Evolutionary conservation across 2,888 invertebrate genomes (phyloP), one percentile per base, ranked within the genome.

Genomic region (Epirrita christyi): DNA sequence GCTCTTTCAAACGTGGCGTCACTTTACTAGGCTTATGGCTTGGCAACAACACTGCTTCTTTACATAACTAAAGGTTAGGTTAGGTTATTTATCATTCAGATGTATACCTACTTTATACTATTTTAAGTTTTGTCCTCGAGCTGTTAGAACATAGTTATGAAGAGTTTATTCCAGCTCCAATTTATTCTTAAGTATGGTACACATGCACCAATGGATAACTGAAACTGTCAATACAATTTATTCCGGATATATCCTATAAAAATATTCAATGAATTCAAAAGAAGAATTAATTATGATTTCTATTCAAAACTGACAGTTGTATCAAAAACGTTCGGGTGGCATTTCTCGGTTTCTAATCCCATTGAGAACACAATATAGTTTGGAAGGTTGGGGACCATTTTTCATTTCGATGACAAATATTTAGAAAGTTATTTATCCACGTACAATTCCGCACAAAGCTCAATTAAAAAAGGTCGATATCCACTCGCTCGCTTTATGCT

Each of bases 391-490:
- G 69, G 75, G 73, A 77, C 84, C 86, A 89, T 91, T 88, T 88
- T 89, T 90, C 90, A 91, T 88, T 84, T 83, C 75, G 82, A 88
- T 81, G 88, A 86, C 89, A 90, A 91, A 91, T 90, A 89, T 91
- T 91, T 88, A 85, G 90, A 91, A 90, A 88, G 88, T 83, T 89
- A 88, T 91, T 89, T 88, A 84, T 86, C 80, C 81, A 80, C 79
- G 84, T 83, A 81, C 77, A 81, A 81, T 78, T 82, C 76, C 75
- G 77, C 79, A 79, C 73, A 75, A 75, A 67, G 76, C 76, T 83
- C 87, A 84, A 89, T 90, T 85, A 86, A 81, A 75, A 72, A 82
- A 81, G 83, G 81, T 76, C 75, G 78, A 80, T 78, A 72, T 74
- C 70, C 68, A 78, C 68, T 76, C 78, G 72, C 75, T 64, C 73